phyloP scores from a whole-genome alignment of 1,140 invertebrate species.

The Pinna nobilis region DNA sequence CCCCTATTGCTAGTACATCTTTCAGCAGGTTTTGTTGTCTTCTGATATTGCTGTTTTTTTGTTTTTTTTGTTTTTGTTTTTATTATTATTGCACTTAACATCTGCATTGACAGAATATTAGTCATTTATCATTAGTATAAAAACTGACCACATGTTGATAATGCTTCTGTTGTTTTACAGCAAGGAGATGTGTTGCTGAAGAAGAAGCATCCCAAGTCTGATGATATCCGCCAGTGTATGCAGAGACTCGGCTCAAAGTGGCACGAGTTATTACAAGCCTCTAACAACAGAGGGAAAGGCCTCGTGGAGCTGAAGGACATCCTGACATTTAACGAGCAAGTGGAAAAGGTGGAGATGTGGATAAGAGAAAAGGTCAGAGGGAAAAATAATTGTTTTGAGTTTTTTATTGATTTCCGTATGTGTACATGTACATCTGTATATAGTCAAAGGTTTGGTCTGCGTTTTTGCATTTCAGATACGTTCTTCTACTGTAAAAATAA shows the following conservation, averaged over 20 bases:
- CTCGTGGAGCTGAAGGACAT: slow-evolving; percentile 98
- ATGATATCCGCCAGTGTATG: slow-evolving; percentile 85
- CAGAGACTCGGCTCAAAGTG: slow-evolving; percentile 84
- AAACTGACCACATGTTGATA: too few species aligned
- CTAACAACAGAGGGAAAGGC: slow-evolving; percentile 87
- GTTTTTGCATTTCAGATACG: too few species aligned
- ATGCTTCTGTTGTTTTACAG: slow-evolving; percentile 30
- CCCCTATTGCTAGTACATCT: too few species aligned
- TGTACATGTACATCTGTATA: too few species aligned
- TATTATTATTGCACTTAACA: too few species aligned
- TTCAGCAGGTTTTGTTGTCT: too few species aligned
- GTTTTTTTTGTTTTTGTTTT: too few species aligned
- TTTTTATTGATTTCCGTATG: too few species aligned
- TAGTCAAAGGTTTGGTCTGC: too few species aligned
- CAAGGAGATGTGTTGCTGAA: slow-evolving; percentile 46
- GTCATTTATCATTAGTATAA: background rate
- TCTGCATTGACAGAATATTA: background rate
- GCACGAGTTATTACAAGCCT: slow-evolving; percentile 87
- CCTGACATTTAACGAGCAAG: slow-evolving; percentile 96
- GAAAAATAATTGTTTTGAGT: background rate
- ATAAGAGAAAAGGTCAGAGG: slow-evolving; percentile 87
- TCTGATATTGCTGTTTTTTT: background rate
- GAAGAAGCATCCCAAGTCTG: slow-evolving; percentile 78
- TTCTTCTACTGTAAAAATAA: too few species aligned
- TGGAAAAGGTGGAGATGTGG: slow-evolving; percentile 97